A percentile compares a stretch with the other conserved stretches of the same genome.
Evolutionary conservation across 2,888 invertebrate genomes (phyloP).

Genomic region (Mimas tiliae): DNA sequence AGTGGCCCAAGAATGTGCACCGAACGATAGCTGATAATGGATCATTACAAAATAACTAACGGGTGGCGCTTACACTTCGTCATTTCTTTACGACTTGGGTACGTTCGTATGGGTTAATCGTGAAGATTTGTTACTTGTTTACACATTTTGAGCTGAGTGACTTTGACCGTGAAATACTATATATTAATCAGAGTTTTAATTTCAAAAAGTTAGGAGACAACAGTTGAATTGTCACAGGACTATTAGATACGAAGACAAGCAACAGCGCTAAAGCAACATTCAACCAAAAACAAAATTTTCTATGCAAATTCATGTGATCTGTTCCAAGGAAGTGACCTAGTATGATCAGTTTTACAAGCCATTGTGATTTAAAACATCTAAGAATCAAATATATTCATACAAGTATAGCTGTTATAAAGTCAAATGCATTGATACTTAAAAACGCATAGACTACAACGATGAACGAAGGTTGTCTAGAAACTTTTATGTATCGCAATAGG

Average conservation of each 20-base stretch:
- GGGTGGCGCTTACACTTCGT: slow-evolving; percentile 20
- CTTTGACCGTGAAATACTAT: background rate
- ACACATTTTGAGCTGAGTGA: too few relatives aligned
- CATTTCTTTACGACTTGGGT: background rate
- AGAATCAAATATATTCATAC: background rate
- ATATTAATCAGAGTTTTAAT: background rate
- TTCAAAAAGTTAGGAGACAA: background rate
- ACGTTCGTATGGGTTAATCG: background rate
- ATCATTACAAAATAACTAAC: slow-evolving; percentile 25
- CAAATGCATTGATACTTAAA: background rate
- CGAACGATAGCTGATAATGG: slow-evolving; percentile 22
- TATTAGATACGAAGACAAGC: background rate
- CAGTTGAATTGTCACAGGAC: background rate
- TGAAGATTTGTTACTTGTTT: background rate
- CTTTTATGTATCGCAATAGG: slow-evolving; percentile 15
- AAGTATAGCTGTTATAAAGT: background rate
- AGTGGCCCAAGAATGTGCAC: slow-evolving; percentile 25
- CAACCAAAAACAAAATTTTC: too few relatives aligned
- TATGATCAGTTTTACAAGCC: background rate
- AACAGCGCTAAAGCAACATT: too few relatives aligned
- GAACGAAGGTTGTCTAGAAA: slow-evolving; percentile 12
- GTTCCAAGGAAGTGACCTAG: background rate
- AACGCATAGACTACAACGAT: background rate
- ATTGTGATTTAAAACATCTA: background rate
- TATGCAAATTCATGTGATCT: background rate